Conservation (phyloP, 2,113 vertebrate genomes). For the Neotoma lepida region DNA sequence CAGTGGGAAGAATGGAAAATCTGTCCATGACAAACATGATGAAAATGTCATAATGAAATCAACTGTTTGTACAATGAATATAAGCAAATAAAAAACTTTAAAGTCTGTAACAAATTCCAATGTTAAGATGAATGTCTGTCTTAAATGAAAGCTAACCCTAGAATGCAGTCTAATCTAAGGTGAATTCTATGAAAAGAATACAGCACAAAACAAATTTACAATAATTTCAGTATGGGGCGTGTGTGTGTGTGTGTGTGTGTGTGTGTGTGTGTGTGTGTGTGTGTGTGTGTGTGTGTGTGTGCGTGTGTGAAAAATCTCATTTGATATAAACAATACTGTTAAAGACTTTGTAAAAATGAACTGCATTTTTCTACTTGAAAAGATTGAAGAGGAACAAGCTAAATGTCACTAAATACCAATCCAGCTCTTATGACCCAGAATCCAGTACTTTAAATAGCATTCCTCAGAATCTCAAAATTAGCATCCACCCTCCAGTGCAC, state of each 20-base stretch:
- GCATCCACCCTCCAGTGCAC: background rate
- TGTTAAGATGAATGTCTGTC: background rate
- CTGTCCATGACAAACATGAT: background rate
- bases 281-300: background rate
- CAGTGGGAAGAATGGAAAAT: background rate
- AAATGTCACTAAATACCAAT: background rate
- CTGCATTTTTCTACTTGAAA: slow-evolving; percentile 14
- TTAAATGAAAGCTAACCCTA: slow-evolving; percentile 39
- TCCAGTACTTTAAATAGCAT: background rate
- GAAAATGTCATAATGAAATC: background rate
- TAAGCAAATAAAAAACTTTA: background rate
- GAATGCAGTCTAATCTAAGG: background rate
- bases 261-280: background rate
- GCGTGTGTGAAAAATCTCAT: background rate
- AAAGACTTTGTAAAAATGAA: background rate
- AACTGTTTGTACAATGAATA: background rate
- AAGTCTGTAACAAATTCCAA: background rate
- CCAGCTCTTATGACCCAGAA: background rate
- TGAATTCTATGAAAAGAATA: slow-evolving; percentile 13
- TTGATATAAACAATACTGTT: background rate
- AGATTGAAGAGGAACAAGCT: slow-evolving; percentile 28
- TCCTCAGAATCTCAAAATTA: background rate
- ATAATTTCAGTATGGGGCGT: background rate
- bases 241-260: no score
- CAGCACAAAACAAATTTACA: background rate